A percentile compares a stretch with the other conserved stretches of the same genome.
phyloP scores from a whole-genome alignment of 2,797 vertebrate genomes.

The Anguilla pacifica region DNA sequence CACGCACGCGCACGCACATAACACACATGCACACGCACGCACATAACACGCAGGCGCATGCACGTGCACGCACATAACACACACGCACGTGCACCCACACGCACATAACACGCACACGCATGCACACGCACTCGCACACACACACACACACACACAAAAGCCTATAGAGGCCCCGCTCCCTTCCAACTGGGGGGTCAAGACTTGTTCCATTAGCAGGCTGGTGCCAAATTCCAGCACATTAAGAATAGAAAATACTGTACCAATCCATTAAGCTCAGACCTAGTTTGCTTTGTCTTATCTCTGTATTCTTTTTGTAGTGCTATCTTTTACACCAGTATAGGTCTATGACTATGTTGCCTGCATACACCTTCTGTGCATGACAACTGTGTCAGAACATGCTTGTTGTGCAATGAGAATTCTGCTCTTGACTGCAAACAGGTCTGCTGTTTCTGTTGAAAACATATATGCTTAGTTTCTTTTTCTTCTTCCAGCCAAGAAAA shows the following conservation, averaged over 20 bases:
- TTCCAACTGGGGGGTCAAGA: not conserved
- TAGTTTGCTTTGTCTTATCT: not conserved
- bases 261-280: not conserved
- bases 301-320: not conserved
- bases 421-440: not conserved
- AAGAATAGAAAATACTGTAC: not conserved
- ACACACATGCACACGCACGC: no score
- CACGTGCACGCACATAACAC: no score
- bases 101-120: no score
- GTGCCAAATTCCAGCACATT: not conserved
- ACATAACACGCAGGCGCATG: no score
- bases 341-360: not conserved
- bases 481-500: not conserved
- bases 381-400: not conserved
- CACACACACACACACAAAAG: not conserved
- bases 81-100: no score
- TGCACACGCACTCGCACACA: not conserved
- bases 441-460: not conserved
- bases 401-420: not conserved
- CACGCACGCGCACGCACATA: no score
- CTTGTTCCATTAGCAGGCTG: not conserved
- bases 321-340: not conserved
- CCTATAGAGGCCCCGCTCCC: not conserved
- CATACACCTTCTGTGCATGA: not conserved
- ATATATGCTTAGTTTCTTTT: not conserved